Evolutionary conservation across 53 echinoderm and acorn worm genomes (phyloP).

Genomic region (Astropecten irregularis): DNA sequence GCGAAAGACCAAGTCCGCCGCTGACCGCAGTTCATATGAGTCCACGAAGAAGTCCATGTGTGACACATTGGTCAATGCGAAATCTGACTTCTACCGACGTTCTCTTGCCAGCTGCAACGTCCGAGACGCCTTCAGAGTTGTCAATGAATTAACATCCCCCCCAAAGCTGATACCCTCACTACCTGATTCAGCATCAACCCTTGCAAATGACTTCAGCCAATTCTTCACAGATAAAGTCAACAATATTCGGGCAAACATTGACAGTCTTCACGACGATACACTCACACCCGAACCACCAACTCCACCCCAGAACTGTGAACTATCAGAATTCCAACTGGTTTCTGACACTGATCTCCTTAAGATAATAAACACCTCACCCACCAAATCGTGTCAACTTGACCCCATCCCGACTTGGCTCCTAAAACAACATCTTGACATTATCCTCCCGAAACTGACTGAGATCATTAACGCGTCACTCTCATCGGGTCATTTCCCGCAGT

Average conservation of each 20-base stretch:
- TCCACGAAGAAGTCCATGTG: background rate
- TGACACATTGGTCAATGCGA: background rate
- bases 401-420: conserved; percentile 29
- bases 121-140: conserved; percentile 1
- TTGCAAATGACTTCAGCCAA: background rate
- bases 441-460: conserved; percentile 3
- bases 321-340: background rate
- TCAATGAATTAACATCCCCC: background rate
- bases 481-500: background rate
- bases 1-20: conserved; percentile 6
- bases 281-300: background rate
- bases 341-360: background rate
- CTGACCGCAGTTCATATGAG: background rate
- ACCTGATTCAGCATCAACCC: background rate
- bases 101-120: background rate
- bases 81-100: background rate
- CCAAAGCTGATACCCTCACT: background rate
- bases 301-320: background rate
- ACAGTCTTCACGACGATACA: background rate
- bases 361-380: background rate
- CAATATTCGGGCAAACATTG: background rate
- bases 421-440: background rate
- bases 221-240: conserved; percentile 15
- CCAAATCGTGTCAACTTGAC: background rate
- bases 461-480: conserved; percentile 18